A percentile compares a stretch with the other conserved stretches of the same genome.
Evolutionary conservation across 2,888 invertebrate species (phyloP).

Genomic region (Elysia crispata): DNA sequence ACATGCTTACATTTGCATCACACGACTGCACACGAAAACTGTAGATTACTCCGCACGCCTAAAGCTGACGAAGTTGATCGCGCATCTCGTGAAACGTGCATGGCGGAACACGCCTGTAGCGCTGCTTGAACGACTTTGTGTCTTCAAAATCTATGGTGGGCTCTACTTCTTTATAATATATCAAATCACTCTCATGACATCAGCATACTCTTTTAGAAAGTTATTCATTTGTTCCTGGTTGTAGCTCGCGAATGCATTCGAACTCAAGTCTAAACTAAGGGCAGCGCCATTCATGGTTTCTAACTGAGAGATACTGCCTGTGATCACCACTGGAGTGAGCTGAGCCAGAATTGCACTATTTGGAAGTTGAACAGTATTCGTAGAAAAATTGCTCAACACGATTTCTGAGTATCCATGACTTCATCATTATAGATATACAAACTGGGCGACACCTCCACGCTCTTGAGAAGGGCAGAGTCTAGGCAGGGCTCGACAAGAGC

Average conservation of each 20-base stretch:
- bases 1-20: conserved; percentile 52
- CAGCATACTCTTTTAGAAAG: background rate
- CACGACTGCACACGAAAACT: conserved; percentile 50
- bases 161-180: background rate
- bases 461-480: too few species aligned
- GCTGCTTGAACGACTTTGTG: conserved; percentile 52
- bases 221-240: background rate
- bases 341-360: too few species aligned
- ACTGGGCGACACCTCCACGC: too few species aligned
- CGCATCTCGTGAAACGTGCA: conserved; percentile 55
- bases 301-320: too few species aligned
- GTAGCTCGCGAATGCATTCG: background rate
- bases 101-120: conserved; percentile 49
- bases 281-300: too few species aligned
- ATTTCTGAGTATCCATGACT: too few species aligned
- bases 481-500: too few species aligned
- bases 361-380: too few species aligned
- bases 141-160: background rate
- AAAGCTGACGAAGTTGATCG: conserved; percentile 53
- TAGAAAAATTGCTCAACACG: too few species aligned
- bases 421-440: too few species aligned
- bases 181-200: background rate
- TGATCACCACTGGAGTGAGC: too few species aligned
- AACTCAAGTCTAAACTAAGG: background rate
- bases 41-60: conserved; percentile 51